A percentile compares a stretch with the other conserved stretches of the same genome.
Evolutionary conservation across 2,797 vertebrate genomes (phyloP).

Genomic region (Xiphorhynchus erythropygius): DNA sequence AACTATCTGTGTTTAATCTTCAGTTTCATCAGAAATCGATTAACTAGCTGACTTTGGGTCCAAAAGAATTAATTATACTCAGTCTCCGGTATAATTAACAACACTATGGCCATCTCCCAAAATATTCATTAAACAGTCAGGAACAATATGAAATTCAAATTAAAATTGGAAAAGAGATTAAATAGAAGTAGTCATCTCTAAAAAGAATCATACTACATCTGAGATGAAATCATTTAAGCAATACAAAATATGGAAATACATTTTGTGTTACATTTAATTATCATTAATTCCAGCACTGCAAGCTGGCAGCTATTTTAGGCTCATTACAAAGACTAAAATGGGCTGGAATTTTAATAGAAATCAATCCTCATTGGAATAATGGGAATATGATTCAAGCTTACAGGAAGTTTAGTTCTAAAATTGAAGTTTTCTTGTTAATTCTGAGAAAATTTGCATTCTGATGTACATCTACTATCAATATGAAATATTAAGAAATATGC

Average conservation of each 20-base stretch:
- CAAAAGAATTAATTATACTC: constrained; percentile 89
- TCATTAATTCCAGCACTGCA: constrained; percentile 81
- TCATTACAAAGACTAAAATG: constrained; percentile 79
- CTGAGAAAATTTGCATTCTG: not conserved
- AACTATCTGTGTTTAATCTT: constrained; percentile 85
- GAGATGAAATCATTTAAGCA: constrained; percentile 82
- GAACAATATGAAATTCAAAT: constrained; percentile 85
- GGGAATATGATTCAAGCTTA: constrained; percentile 72
- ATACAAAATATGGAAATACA: constrained; percentile 85
- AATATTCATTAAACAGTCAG: constrained; percentile 84
- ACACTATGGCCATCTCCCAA: constrained; percentile 82
- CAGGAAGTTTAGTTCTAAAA: constrained; percentile 66
- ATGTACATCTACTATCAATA: not conserved
- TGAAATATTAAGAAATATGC: not conserved
- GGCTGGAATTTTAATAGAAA: constrained; percentile 80
- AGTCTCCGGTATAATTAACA: constrained; percentile 84
- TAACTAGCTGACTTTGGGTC: constrained; percentile 83
- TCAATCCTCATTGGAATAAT: constrained; percentile 79
- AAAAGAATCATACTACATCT: constrained; percentile 79
- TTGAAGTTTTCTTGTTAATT: constrained; percentile 46
- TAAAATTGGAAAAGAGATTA: constrained; percentile 80
- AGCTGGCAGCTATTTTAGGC: constrained; percentile 81
- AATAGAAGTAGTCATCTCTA: constrained; percentile 79
- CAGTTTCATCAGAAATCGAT: constrained; percentile 86
- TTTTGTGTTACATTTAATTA: constrained; percentile 84